Base-by-base conservation (phyloP, 2,888 invertebrate genomes). In the Dolomedes plantarius region DNA sequence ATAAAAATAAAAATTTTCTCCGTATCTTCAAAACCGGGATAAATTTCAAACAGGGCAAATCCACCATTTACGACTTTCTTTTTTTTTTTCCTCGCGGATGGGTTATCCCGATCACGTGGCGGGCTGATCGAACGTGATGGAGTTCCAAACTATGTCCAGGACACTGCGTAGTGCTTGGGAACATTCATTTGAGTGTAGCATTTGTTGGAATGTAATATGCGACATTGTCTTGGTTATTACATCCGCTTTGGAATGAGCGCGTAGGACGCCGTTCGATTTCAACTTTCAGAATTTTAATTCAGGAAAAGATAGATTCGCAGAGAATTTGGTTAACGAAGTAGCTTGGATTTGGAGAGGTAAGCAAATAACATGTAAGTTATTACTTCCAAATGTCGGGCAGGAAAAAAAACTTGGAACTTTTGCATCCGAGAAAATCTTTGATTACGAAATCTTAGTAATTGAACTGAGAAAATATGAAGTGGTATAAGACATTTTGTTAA, bases 91-190 rank as follows among this genome's bases (percentile, higher is more conserved):
- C 16, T 56, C 1, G 19, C 2, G 56, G 67, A 67, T 68, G 56
- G 50, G 64, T 67, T 73, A 72, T 41, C 65, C 77, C 67, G 77
- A 71, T 85, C 83, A 85, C 83, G 83, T 85, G 77, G 28, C 31
- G 50, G 64, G 19, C 23, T 29, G n/a, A 41, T 19, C 65, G 56
- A 27, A 77, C 77, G 77, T 77, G 77, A 77, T 68, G 29, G 67
- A 36, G 67, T 36, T 68, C 50, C 68, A 31, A 56, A 56, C 56
- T 56, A 56, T 56, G 19, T 56, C 3, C 23, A 6, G 56, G 23
- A 56, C 23, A 11, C 11, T 56, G 56, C 23, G n/a, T 23, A 16
- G 56, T 23, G 23, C 56, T 56, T 1, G 23, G 56, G 3, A 56
- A 56, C 56, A 56, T 19, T 16, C 56, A 56, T 56, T 11, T 56